Base-by-base conservation (phyloP, 2,113 vertebrate species). In the Rhegmatorhina hoffmannsi region DNA sequence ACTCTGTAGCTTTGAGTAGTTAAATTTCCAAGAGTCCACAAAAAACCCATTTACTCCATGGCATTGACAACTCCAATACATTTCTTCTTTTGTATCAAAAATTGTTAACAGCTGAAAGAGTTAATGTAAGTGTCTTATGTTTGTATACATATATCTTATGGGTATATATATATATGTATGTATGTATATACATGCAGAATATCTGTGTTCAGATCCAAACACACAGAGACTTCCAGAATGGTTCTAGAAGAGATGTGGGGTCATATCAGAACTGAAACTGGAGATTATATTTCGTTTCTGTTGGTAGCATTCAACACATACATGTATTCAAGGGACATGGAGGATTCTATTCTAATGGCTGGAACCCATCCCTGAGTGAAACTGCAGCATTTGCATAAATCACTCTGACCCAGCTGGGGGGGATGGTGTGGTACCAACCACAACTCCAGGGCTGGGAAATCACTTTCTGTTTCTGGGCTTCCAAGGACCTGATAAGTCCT, bases 341-440 rank as follows among this genome's bases (percentile, higher is more conserved):
- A 25, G 31, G 33, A 3, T 24, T 29, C 0, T 0, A 3, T 24
- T 29, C 0, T 0, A 9, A 1, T 28, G 38, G 9, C 69, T 72
- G 72, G 58, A 24, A 31, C 40, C 40, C 47, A 13, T n/a, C 33
- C 4, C 38, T 3, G 2, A 12, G 38, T 17, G 33, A 13, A 74
- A 47, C 25, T 1, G 2, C 3, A 26, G 18, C 16, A 7, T 66
- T 60, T 78, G 29, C 46, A 8, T 46, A 3, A 63, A 4, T 56
- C 17, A 0, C 40, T 23, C 40, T 14, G 7, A 25, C n/a, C 40
- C 23, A 1, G 12, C 43, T 68, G 33, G 6, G 49, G 4, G 2
- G 28, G n/a, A 7, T 55, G 36, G 28, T 62, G 14, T 38, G 34
- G 46, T 43, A 5, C 31, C 0, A 2, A 29, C 8, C 13, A 33